These are phyloP conservation scores for Leucophora obtusa DNA, from an alignment of 2,888 invertebrate genomes.

Conservation along the genomic window DNA sequence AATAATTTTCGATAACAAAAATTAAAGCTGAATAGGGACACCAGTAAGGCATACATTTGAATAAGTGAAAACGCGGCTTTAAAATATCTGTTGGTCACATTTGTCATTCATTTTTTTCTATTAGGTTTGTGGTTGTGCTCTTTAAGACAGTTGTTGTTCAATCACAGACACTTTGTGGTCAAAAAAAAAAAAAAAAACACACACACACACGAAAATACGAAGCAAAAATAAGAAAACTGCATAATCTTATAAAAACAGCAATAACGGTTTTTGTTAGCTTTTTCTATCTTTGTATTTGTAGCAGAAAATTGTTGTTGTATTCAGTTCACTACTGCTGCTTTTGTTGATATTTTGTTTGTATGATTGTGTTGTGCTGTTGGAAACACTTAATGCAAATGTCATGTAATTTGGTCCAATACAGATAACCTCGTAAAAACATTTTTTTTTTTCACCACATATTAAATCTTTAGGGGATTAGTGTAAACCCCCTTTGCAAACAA, in stretches of 20 bases:
- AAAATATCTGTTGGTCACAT: background rate
- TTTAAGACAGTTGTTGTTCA: slow-evolving; percentile 2
- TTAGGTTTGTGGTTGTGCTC: background rate
- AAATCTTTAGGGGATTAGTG: slow-evolving; percentile 28
- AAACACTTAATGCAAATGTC: slow-evolving; percentile 53
- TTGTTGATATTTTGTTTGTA: slow-evolving; percentile 10
- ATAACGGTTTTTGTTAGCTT: slow-evolving; percentile 2
- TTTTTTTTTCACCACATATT: slow-evolving; percentile 8
- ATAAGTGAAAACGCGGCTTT: too few relatives aligned
- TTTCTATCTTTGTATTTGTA: background rate
- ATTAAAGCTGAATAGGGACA: too few relatives aligned
- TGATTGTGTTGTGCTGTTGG: slow-evolving; percentile 13
- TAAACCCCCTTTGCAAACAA: slow-evolving; percentile 5
- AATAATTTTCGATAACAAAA: too few relatives aligned
- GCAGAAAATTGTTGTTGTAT: slow-evolving; percentile 20
- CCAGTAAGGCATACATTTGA: too few relatives aligned
- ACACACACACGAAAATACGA: background rate
- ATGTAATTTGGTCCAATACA: slow-evolving; percentile 57
- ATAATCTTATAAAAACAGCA: slow-evolving; percentile 8
- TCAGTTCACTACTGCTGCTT: slow-evolving; percentile 18
- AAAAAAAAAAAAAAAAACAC: background rate
- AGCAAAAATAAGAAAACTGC: slow-evolving; percentile 5
- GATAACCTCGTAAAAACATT: slow-evolving; percentile 48
- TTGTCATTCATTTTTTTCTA: background rate
- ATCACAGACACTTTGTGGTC: background rate